Evolutionary conservation across 1,140 invertebrate genomes (phyloP), one percentile per base, ranked within the genome.

Genomic region (Schlechtendalia chinensis): DNA sequence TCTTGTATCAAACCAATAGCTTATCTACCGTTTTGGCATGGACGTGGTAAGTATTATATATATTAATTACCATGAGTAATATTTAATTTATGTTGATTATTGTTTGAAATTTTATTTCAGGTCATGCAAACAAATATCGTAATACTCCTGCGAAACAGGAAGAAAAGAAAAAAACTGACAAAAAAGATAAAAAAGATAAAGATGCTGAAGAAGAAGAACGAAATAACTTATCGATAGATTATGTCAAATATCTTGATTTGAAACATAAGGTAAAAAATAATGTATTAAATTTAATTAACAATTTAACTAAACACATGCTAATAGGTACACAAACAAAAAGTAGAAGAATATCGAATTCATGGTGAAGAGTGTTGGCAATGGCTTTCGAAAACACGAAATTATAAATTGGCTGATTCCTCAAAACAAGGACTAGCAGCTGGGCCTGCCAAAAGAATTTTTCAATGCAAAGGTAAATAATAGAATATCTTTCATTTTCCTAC

Each of bases 321-420:
- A 50, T 88, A 90, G 87, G 89, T 90, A 19, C 96, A 94, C 94
- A 99, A 99, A 85, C 95, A 98, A 87, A 97, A 96, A 87, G 97
- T 96, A 10, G 97, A 99, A 86, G 97, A 99, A 84, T 98, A 98
- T 85, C 88, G 97, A 83, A 91, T 98, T 29, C 95, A 96, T 84
- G 95, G 96, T 0, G 92, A 95, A 83, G 96, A 95, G 90, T 96
- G 96, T 12, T 98, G 96, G 96, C 85, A 93, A 19, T 99, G 96
- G 96, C 87, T 95, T 45, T 93, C 94, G 0, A 86, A 89, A 1
- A 90, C 90, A 80, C 87, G 91, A 81, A 86, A 85, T 54, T 87
- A 83, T 85, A 89, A 86, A 84, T 83, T 83, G 59, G 86, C 82
- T 84, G 88, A 85, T 86, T 85, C 83, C 84, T 84, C 82, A 4